Base-by-base conservation (phyloP, 2,797 vertebrate genomes). In the Poeciliopsis presidionis region DNA sequence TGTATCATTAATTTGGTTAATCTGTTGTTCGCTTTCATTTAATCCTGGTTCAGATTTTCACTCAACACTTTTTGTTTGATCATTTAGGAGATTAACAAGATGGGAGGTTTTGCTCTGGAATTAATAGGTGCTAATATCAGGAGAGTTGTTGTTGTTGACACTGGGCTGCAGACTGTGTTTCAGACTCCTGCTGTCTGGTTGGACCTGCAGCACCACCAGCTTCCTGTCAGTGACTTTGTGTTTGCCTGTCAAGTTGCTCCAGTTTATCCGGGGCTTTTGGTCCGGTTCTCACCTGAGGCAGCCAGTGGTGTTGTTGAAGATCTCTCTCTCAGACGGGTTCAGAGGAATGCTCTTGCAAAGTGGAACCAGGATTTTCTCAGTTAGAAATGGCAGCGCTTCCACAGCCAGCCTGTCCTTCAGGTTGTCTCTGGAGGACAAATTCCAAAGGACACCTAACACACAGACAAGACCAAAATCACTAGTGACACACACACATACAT, bases 361-460 rank as follows among this genome's bases (percentile, higher is more conserved):
- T 2, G 98, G 98, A 30, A 96, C 89, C 84, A 99, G 92, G 0
- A 99, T 95, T 72, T 96, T 95, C 77, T 97, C 96, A 0, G 97
- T 98, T 86, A 99, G 95, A 80, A 97, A 96, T 8, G 95, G 88
- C 81, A 99, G 87, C 0, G 96, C 96, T 84, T 99, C 97, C 14
- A 93, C 93, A 20, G 96, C 97, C 90, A 99, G 90, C 75, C 96
- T 97, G 77, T 98, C 96, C 94, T 99, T 99, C 81, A 99, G 93
- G 91, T 95, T 96, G 93, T 99, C 98, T 36, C 96, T 98, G 86
- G 98, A 99, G 39, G 98, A 99, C 83, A 99, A 94, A 87, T 99
- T 99, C 98, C 98, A 99, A 76, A 99, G 94, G 90, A 99, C 97
- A 7, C 98, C 98, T 99, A 74, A 75, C n/a, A 33, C 76, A 53